Percentiles rank a stretch among this genome's conserved stretches.
Conservation (phyloP, 2,888 invertebrate genomes). For the Agrilus biguttatus region DNA sequence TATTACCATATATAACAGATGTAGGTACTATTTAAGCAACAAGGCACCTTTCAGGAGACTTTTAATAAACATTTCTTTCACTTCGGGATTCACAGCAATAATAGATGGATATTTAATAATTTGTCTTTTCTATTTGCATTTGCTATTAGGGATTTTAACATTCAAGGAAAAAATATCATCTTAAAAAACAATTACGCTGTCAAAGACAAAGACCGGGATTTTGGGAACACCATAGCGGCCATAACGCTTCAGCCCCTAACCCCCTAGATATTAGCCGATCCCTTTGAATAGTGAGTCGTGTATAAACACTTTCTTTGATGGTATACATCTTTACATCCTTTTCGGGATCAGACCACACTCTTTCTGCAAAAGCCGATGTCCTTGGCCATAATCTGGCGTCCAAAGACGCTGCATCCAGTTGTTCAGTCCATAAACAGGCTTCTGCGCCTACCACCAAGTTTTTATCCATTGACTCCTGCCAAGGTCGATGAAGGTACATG, state of each 20-base stretch:
- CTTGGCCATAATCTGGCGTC: slow-evolving; percentile 76
- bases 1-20: no score
- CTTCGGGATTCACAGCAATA: no score
- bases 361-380: slow-evolving; percentile 66
- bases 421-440: slow-evolving; percentile 77
- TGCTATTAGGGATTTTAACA: background rate
- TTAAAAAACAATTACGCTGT: slow-evolving; percentile 11
- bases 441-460: slow-evolving; percentile 55
- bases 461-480: slow-evolving; percentile 36
- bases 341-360: slow-evolving; percentile 55
- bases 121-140: no score
- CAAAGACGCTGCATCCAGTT: slow-evolving; percentile 55
- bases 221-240: slow-evolving; percentile 65
- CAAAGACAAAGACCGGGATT: slow-evolving; percentile 59
- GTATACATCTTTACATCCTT: slow-evolving; percentile 19
- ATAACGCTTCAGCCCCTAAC: slow-evolving; percentile 52
- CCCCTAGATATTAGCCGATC: slow-evolving; percentile 48
- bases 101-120: no score
- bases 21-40: no score
- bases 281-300: slow-evolving; percentile 51
- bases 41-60: no score
- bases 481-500: slow-evolving; percentile 70
- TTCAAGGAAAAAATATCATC: background rate
- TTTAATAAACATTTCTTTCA: no score
- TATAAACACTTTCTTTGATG: slow-evolving; percentile 50